Evolutionary conservation across 2,113 vertebrate genomes (phyloP).

Genomic region (Artemisiospiza belli): DNA sequence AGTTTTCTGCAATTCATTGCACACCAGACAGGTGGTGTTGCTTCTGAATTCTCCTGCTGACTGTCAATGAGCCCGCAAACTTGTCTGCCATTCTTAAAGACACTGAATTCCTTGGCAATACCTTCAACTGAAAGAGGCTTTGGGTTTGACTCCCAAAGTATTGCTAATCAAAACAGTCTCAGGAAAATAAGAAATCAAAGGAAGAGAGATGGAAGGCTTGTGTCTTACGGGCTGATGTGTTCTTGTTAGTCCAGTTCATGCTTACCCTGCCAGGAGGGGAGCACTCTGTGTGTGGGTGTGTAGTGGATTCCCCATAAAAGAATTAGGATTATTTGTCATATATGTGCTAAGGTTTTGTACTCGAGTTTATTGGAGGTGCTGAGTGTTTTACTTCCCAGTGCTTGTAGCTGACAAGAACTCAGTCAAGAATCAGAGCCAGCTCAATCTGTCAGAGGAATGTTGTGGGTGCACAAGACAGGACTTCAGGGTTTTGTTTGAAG

Average conservation of each 20-base stretch:
- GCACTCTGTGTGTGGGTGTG: not conserved
- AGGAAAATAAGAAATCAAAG: not conserved
- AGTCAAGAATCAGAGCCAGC: not conserved
- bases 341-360: not conserved
- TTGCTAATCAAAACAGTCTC: not conserved
- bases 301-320: not conserved
- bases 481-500: not conserved
- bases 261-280: not conserved
- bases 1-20: not conserved
- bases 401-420: not conserved
- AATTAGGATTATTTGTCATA: not conserved
- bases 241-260: not conserved
- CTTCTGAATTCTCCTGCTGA: not conserved
- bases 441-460: not conserved
- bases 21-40: not conserved
- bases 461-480: not conserved
- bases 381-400: not conserved
- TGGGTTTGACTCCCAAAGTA: not conserved
- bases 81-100: not conserved
- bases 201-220: not conserved
- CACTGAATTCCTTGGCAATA: not conserved
- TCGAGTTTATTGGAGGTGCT: not conserved
- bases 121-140: not conserved
- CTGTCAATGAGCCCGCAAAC: not conserved
- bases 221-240: not conserved